Evolutionary conservation across 2,888 invertebrate genomes (phyloP).

Genomic region (Chaitophorus viminalis): DNA sequence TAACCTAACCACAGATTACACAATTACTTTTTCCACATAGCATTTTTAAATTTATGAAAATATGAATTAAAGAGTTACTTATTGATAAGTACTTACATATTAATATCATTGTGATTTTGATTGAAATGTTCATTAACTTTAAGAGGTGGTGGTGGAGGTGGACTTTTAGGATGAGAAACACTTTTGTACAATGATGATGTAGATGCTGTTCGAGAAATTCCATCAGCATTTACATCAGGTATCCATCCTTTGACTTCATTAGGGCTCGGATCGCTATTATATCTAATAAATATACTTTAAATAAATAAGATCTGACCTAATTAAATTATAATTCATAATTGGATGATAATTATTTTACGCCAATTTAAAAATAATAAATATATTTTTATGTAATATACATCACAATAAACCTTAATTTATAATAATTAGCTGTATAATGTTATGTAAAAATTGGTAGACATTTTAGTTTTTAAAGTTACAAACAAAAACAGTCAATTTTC

Average conservation of each 20-base stretch:
- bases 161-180: constrained; percentile 33
- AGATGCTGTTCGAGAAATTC: constrained; percentile 49
- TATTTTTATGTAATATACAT: too few relatives aligned
- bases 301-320: background rate
- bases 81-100: constrained; percentile 30
- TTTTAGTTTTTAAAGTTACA: too few relatives aligned
- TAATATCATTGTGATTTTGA: constrained; percentile 16
- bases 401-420: too few relatives aligned
- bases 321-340: background rate
- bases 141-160: constrained; percentile 43
- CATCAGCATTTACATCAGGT: constrained; percentile 41
- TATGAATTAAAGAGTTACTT: background rate
- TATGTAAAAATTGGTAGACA: too few relatives aligned
- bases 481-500: too few relatives aligned
- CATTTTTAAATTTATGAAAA: background rate
- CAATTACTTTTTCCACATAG: background rate
- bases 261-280: constrained; percentile 58
- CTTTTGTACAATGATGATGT: constrained; percentile 52
- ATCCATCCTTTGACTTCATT: constrained; percentile 57
- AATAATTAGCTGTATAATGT: too few relatives aligned
- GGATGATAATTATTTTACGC: background rate
- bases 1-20: too few relatives aligned
- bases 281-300: constrained; percentile 17
- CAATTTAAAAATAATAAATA: background rate
- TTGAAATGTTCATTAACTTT: constrained; percentile 38